Evolutionary conservation across 2,797 vertebrate species (phyloP).

Genomic region (Podarcis lilfordi): DNA sequence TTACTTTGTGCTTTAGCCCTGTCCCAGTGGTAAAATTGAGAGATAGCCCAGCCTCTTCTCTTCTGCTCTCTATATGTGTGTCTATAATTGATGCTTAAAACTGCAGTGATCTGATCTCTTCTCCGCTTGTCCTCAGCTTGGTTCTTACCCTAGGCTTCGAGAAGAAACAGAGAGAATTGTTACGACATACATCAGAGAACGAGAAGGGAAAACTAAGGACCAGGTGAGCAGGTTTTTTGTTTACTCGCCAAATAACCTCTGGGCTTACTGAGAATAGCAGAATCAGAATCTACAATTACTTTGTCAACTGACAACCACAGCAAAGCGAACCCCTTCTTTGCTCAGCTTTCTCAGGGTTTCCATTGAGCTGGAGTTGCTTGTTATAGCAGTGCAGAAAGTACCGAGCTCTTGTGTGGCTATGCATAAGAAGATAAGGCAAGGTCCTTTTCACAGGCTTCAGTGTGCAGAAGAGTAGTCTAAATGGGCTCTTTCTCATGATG

Average conservation of each 20-base stretch:
- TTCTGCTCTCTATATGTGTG: constrained; percentile 6
- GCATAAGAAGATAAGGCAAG: too few relatives aligned
- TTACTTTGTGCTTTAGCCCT: not conserved
- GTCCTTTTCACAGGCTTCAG: too few relatives aligned
- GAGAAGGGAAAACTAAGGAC: constrained; percentile 95
- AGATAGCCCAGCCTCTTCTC: constrained; percentile 2
- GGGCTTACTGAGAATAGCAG: not conserved
- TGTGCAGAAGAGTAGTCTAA: not conserved
- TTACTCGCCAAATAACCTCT: not conserved
- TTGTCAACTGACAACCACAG: not conserved
- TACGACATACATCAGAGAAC: constrained; percentile 90
- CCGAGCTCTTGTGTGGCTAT: not conserved
- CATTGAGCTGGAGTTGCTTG: not conserved
- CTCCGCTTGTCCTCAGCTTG: constrained; percentile 81
- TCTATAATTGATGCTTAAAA: fast-evolving
- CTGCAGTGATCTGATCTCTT: constrained; percentile 8
- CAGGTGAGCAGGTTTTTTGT: constrained; percentile 81
- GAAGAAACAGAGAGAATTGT: constrained; percentile 97
- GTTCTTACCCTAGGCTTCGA: constrained; percentile 90
- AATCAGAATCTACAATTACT: not conserved
- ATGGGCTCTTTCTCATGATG: not conserved
- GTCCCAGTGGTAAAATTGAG: constrained; percentile 36
- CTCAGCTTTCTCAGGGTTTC: not conserved
- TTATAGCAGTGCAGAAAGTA: not conserved
- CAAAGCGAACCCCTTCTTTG: not conserved